These are phyloP conservation scores for Amblyornis subalaris DNA, from an alignment of 2,113 vertebrate species.

Conservation along the genomic window DNA sequence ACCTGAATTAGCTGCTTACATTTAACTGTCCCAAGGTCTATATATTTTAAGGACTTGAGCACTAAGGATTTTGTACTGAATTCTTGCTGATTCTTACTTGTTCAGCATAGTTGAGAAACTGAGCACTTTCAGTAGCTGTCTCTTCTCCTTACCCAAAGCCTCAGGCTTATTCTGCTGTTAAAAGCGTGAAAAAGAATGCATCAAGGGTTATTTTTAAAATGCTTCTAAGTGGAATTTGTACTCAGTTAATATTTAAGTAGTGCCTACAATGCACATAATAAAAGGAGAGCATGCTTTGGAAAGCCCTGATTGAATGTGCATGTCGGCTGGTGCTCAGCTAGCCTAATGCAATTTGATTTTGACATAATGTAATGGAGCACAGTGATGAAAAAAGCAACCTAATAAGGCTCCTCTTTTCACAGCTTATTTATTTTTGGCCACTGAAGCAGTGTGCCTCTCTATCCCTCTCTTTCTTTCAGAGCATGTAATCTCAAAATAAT, in stretches of 20 bases:
- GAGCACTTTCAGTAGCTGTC: neutral
- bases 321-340: neutral
- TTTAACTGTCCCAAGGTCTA: neutral
- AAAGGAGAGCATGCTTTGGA: neutral
- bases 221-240: conserved; percentile 12
- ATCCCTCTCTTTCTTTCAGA: neutral
- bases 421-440: neutral
- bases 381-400: neutral
- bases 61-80: neutral
- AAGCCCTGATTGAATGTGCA: neutral
- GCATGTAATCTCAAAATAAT: neutral
- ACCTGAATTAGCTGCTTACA: neutral
- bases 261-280: neutral
- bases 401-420: neutral
- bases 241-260: conserved; percentile 29
- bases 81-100: neutral
- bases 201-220: conserved; percentile 16
- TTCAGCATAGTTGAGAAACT: neutral
- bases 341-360: conserved; percentile 13
- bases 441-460: neutral
- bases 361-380: neutral
- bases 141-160: neutral
- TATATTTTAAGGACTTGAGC: neutral
- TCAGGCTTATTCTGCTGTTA: neutral
- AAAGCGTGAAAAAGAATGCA: neutral